Conservation (phyloP, 2,888 invertebrate genomes). For the Dicyrtomina minuta region DNA sequence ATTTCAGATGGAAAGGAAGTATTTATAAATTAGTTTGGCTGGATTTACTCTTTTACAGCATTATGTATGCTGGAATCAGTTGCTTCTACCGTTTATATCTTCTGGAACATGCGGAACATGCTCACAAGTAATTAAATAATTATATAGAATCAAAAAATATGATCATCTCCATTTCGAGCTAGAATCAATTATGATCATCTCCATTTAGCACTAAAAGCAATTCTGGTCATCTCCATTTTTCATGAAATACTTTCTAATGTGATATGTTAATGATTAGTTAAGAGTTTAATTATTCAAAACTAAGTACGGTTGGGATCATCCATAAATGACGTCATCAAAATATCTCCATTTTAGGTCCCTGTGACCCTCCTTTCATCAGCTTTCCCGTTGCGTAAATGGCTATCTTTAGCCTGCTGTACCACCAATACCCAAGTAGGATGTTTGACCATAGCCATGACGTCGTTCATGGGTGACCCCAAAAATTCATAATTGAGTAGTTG, state of each 20-base stretch:
- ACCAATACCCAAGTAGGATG: too few species aligned
- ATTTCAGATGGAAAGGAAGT: constrained; percentile 57
- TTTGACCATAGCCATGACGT: too few species aligned
- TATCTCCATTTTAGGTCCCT: too few species aligned
- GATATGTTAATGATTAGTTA: background rate
- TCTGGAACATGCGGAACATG: constrained; percentile 36
- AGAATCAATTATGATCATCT: background rate
- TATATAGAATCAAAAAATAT: background rate
- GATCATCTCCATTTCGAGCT: too few species aligned
- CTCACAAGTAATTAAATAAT: constrained; percentile 7
- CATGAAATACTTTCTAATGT: background rate
- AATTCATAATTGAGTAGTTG: too few species aligned
- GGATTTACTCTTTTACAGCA: constrained; percentile 56
- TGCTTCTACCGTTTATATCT: constrained; percentile 56
- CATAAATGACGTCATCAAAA: too few species aligned
- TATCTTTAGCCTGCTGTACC: too few species aligned
- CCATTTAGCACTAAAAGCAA: background rate
- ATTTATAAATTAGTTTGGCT: constrained; percentile 58
- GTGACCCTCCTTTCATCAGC: too few species aligned
- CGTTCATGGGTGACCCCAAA: too few species aligned
- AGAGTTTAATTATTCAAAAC: too few species aligned
- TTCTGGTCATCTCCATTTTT: background rate
- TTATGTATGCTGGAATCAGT: constrained; percentile 55
- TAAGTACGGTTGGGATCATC: too few species aligned
- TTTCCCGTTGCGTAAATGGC: too few species aligned